Evolutionary conservation across 92 coral and sea anemone genomes (phyloP), one percentile per base, ranked within the genome.

Genomic region (Anthopleura xanthogrammica): DNA sequence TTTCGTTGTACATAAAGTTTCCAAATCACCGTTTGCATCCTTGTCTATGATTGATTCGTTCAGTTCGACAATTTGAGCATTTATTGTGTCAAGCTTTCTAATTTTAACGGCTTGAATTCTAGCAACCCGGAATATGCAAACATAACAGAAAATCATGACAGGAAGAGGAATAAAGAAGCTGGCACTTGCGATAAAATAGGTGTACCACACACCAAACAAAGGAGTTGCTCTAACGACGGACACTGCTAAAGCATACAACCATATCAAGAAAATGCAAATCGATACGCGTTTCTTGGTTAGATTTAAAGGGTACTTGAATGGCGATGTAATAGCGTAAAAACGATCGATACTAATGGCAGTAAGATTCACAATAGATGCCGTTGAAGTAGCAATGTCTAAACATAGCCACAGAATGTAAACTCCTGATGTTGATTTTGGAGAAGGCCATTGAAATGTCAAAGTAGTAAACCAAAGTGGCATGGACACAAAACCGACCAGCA

Each of bases 281-380:
- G 86, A 78, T 40, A 94, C 93, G 4, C 97, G 97, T 52, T 80
- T 72, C 60, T 87, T 93, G 40, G 97, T 93, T 19, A 91, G 82
- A 60, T 89, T 89, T 60, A 80, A 75, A 16, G 84, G 87, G 79
- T 93, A 93, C 62, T 89, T 79, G 58, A 87, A 92, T 4, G 97
- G 97, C 50, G 91, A 89, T 12, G 97, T 93, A 23, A 93, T 93
- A 40, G 97, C 97, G 87, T 80, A 91, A 80, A 84, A 93, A 43
- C 97, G 92, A 72, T 93, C 97, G 41, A 93, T 85, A 82, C 95
- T 91, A 17, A 93, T 93, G 4, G 90, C 94, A 13, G 91, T 94
- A 72, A 93, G 84, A 81, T 91, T 93, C 97, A 93, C 92, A 7
- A 93, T 93, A 6, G 97, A 93, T 20, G 94, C 92, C 1, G 97